These are phyloP conservation scores for Python bivittatus DNA, from an alignment of 2,113 vertebrate species.

Conservation along the genomic window DNA sequence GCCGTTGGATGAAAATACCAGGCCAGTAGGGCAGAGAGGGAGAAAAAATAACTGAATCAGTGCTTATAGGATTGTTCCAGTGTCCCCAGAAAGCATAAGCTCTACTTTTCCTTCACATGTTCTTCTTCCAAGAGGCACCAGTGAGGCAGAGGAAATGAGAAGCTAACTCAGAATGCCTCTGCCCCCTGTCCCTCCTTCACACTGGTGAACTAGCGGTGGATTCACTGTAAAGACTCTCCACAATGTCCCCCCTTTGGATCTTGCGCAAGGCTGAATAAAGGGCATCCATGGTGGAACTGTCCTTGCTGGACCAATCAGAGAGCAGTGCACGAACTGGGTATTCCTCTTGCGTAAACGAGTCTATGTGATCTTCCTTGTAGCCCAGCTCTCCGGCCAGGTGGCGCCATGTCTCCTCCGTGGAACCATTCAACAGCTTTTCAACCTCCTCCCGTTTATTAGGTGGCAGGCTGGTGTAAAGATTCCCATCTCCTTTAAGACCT, in stretches of 20 bases:
- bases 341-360: slow-evolving; percentile 84
- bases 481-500: slow-evolving; percentile 84
- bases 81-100: slow-evolving; percentile 16
- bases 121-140: slow-evolving; percentile 18
- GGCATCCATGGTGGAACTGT: slow-evolving; percentile 85
- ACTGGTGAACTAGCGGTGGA: slow-evolving; percentile 91
- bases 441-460: slow-evolving; percentile 88
- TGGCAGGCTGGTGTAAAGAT: slow-evolving; percentile 79
- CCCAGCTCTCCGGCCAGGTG: slow-evolving; percentile 89
- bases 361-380: slow-evolving; percentile 89
- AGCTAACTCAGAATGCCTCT: neutral
- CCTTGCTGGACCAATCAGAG: slow-evolving; percentile 87
- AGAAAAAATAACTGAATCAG: slow-evolving; percentile 54
- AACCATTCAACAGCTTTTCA: slow-evolving; percentile 87
- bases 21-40: neutral
- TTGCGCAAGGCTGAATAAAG: slow-evolving; percentile 87
- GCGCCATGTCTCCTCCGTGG: slow-evolving; percentile 86
- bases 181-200: slow-evolving; percentile 69
- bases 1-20: neutral
- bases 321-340: slow-evolving; percentile 85
- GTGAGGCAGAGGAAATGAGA: neutral
- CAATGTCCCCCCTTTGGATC: slow-evolving; percentile 90
- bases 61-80: slow-evolving; percentile 37
- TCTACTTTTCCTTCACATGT: slow-evolving; percentile 33
- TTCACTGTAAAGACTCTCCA: slow-evolving; percentile 84